These are phyloP conservation scores for Nephrocerus scutellatus DNA, from an alignment of 2,888 invertebrate genomes.

Conservation along the genomic window DNA sequence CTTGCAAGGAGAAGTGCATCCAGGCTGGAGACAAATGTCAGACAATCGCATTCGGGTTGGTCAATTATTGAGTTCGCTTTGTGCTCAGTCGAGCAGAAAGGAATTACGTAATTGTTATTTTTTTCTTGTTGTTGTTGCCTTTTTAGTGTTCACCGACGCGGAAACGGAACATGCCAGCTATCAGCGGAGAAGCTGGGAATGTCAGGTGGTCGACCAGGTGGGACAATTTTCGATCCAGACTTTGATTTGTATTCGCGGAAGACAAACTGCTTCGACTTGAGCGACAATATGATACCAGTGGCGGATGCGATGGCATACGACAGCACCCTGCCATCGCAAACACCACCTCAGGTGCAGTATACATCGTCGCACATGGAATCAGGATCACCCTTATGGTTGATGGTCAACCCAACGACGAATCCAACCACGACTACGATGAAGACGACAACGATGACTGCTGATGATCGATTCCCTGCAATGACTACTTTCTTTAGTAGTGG, in stretches of 20 bases:
- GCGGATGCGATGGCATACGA: slow-evolving; percentile 18
- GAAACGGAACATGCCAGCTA: slow-evolving; percentile 57
- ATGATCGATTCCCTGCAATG: slow-evolving; percentile 20
- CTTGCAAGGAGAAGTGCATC: slow-evolving; percentile 59
- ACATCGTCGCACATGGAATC: not conserved
- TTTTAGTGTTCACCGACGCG: slow-evolving; percentile 54
- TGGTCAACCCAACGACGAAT: no score
- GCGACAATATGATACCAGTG: slow-evolving; percentile 37
- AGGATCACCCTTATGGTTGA: slow-evolving; percentile 1
- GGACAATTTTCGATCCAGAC: slow-evolving; percentile 54
- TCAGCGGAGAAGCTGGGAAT: slow-evolving; percentile 49
- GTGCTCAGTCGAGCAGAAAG: not conserved
- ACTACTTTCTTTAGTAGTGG: no score
- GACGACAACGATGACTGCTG: no score
- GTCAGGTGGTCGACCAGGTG: slow-evolving; percentile 49
- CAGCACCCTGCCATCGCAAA: no score
- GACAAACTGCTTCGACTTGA: slow-evolving; percentile 49
- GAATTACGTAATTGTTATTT: no score
- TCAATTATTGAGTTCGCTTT: slow-evolving; percentile 13
- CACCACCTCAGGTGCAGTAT: no score
- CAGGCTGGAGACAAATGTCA: slow-evolving; percentile 57
- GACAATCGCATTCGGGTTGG: slow-evolving; percentile 59
- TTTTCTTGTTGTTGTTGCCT: slow-evolving; percentile 13
- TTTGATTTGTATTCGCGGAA: slow-evolving; percentile 56
- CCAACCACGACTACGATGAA: no score